phyloP scores from a whole-genome alignment of 2,888 invertebrate species.

The Agriopis aurantiaria region DNA sequence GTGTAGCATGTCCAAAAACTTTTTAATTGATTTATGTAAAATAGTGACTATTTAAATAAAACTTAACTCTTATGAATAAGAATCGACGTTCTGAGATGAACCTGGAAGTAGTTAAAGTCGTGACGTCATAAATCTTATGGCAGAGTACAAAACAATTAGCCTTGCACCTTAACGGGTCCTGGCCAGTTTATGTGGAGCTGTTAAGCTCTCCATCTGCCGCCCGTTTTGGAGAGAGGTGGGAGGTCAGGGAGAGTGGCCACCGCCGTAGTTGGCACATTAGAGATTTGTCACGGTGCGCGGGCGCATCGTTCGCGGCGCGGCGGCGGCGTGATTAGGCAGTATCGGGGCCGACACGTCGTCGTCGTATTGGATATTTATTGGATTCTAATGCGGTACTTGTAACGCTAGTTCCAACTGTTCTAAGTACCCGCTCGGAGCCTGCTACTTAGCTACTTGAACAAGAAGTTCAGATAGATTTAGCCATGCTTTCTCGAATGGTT shows the following conservation, averaged over 20 bases:
- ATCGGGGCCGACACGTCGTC: constrained; percentile 38
- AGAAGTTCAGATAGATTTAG: constrained; percentile 19
- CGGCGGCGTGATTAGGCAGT: constrained; percentile 54
- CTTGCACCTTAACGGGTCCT: constrained; percentile 66
- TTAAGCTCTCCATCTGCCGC: constrained; percentile 35
- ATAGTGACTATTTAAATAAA: constrained; percentile 1
- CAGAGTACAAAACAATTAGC: constrained; percentile 73
- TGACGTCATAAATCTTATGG: constrained; percentile 72
- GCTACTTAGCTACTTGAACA: constrained; percentile 9
- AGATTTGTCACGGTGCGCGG: constrained; percentile 69
- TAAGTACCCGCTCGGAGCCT: constrained; percentile 6
- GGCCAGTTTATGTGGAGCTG: constrained; percentile 50
- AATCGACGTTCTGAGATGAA: constrained; percentile 32
- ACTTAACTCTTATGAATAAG: constrained; percentile 33
- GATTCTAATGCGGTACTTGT: constrained; percentile 40
- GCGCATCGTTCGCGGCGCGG: constrained; percentile 52
- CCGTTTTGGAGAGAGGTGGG: constrained; percentile 38
- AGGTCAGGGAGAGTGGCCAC: constrained; percentile 54
- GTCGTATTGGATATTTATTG: constrained; percentile 43
- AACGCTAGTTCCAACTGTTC: constrained; percentile 23
- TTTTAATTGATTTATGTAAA: constrained; percentile 2
- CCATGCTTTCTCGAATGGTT: constrained; percentile 19
- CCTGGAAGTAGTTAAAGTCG: constrained; percentile 60
- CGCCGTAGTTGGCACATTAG: constrained; percentile 64
- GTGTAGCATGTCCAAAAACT: constrained; percentile 9